Base-by-base conservation (phyloP, 2,797 vertebrate genomes). In the Anguilla pacifica region DNA sequence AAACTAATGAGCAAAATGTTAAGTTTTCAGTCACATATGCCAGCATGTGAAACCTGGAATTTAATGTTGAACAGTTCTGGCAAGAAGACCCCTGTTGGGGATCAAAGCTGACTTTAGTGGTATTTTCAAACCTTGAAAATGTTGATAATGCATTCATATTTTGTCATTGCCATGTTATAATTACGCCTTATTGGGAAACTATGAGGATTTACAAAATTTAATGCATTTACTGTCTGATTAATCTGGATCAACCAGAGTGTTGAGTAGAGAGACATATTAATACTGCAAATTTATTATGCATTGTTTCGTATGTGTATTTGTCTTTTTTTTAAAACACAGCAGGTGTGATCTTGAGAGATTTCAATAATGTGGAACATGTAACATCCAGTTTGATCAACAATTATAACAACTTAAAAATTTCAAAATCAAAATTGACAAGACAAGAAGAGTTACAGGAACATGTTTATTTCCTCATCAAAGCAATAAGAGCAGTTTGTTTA, bases 381-480 rank as follows among this genome's bases (percentile, higher is more conserved):
- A 79, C 9, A 31, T 28, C n/a, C 28, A 72, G 25, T 31, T 79
- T 19, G 4, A 79, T 46, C n/a, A 46, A 39, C 39, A 1, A 46
- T 43, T 19, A 79, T 43, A 79, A 51, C 11, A 49, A 82, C 43
- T n/a, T n/a, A 6, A 35, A 74, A 11, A 79, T 39, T 28, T 35
- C 28, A 17, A 74, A 17, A 39, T 19, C 22, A 51, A 79, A 85
- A 61, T n/a, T 11, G 46, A 57, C 35, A 28, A 22, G 43, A 70
- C 43, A 74, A n/a, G 72, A 77, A 51, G 59, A 70, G 77, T 85
- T 84, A 91, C 89, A 93, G 92, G 90, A 95, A 93, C 92, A 91
- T 93, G 91, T 93, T 96, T 96, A 95, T 95, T 96, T 95, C 92
- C 91, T 95, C 94, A 94, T 94, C 94, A 95, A 95, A 96, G 94